Evolutionary conservation across 2,888 invertebrate genomes (phyloP).

Genomic region (Nebria brevicollis): DNA sequence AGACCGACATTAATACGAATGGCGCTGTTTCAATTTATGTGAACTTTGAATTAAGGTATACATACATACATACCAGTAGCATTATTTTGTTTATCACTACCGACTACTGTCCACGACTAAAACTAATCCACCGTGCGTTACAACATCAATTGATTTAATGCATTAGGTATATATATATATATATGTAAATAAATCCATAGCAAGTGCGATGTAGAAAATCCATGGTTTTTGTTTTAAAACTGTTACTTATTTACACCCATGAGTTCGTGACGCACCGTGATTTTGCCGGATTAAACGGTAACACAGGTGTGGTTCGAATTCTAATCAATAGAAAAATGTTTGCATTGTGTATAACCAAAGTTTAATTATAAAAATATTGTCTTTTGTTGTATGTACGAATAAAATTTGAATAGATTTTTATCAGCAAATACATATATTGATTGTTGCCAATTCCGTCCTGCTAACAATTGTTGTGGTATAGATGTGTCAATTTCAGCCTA

Average conservation of each 20-base stretch:
- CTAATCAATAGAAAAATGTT: conserved; percentile 12
- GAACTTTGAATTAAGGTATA: conserved; percentile 59
- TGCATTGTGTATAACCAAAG: not conserved
- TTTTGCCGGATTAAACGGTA: conserved; percentile 30
- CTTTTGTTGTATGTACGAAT: not conserved
- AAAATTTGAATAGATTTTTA: too few species aligned
- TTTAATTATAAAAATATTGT: conserved; percentile 18
- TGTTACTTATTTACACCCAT: conserved; percentile 38
- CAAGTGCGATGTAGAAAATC: conserved; percentile 22
- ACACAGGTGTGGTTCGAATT: not conserved
- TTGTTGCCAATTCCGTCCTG: too few species aligned
- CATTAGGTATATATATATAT: not conserved
- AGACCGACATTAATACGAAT: conserved; percentile 61
- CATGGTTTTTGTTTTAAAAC: conserved; percentile 32
- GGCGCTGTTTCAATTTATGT: conserved; percentile 61
- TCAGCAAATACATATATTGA: too few species aligned
- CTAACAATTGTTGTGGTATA: too few species aligned
- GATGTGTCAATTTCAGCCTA: not conserved
- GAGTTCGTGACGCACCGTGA: conserved; percentile 33
- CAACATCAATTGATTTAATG: not conserved
- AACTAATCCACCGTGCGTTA: not conserved
- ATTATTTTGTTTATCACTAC: too few species aligned
- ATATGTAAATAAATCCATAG: conserved; percentile 2
- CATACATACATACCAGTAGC: conserved; percentile 54
- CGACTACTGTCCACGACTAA: too few species aligned